phyloP scores from a whole-genome alignment of 2,888 invertebrate genomes.

The Hydriomena furcata region DNA sequence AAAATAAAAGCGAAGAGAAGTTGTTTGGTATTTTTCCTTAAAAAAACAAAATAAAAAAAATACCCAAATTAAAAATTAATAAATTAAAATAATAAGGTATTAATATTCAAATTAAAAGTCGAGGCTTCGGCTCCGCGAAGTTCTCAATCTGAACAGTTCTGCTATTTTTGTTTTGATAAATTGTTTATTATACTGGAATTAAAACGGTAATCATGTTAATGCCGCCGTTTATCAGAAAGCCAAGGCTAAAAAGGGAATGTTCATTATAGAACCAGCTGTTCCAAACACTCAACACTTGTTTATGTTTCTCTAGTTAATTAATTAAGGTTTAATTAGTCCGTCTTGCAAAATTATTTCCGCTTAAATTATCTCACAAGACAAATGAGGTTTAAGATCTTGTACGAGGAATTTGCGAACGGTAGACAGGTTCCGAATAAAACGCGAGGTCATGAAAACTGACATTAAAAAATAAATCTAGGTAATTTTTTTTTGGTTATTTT shows the following conservation, averaged over 20 bases:
- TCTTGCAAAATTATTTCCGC: slow-evolving; percentile 59
- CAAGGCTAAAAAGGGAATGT: slow-evolving; percentile 25
- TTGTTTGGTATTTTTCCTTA: too few relatives aligned
- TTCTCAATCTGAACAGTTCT: too few relatives aligned
- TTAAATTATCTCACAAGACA: slow-evolving; percentile 63
- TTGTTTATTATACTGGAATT: too few relatives aligned
- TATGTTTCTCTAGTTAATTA: slow-evolving; percentile 63
- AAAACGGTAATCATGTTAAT: neutral
- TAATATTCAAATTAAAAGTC: too few relatives aligned
- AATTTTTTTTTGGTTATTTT: slow-evolving; percentile 35
- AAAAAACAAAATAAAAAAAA: too few relatives aligned
- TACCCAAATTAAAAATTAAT: too few relatives aligned
- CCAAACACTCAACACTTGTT: slow-evolving; percentile 52
- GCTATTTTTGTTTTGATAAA: too few relatives aligned
- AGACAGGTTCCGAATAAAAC: slow-evolving; percentile 57
- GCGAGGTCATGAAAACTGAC: slow-evolving; percentile 56
- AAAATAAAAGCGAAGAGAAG: too few relatives aligned
- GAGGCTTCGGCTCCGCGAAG: too few relatives aligned
- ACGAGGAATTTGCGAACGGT: slow-evolving; percentile 55
- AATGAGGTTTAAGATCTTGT: slow-evolving; percentile 43
- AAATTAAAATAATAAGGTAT: too few relatives aligned
- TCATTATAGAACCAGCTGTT: slow-evolving; percentile 41
- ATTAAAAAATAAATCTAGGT: slow-evolving; percentile 50
- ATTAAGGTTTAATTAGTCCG: slow-evolving; percentile 63
- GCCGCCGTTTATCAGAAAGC: neutral